Evolutionary conservation across 1,140 invertebrate species (phyloP), one percentile per base, ranked within the genome.

Genomic region (Philotrypesis tridentata): DNA sequence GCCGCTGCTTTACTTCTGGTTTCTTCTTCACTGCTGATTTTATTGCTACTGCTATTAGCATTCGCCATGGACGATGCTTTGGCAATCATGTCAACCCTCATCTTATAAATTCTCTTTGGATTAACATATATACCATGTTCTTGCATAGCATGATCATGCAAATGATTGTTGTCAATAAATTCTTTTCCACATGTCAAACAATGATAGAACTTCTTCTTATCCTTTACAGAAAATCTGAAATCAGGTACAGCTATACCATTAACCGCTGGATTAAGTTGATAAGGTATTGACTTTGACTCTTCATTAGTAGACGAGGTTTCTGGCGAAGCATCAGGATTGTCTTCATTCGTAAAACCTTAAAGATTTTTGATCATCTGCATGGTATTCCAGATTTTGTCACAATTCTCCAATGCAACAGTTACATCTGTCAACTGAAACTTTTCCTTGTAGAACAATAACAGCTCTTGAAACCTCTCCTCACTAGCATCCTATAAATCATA

Each of bases 311-410:
- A 40, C 12, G 29, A 78, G 48, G 76, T 79, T 25, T 80, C 67
- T 81, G 78, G 76, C 48, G 27, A 71, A 81, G 3, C 21, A 78
- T 48, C 12, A 37, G n/a, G 37, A 60, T n/a, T 40, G 48, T 74
- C 31, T 33, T 78, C 71, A 14, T 55, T 67, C 17, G 60, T 55
- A 37, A 25, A 40, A n/a, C 75, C 60, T 73, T 90, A 87, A 14
- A 85, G 33, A 78, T 87, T 86, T 79, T 87, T 89, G 71, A 91
- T 89, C 0, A 91, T 76, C 29, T 91, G 80, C 40, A 91, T 77
- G 7, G 90, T 91, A 74, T 91, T 86, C 90, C 90, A 91, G 75
- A 91, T 91, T 81, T 91, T 91, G 80, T 91, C 90, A 82, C 90
- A 91, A 27, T 80, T 83, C 70, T 90, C 88, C 17, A 91, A 78